phyloP scores from a whole-genome alignment of 92 coral and sea anemone species.

The Actinernus sp. region DNA sequence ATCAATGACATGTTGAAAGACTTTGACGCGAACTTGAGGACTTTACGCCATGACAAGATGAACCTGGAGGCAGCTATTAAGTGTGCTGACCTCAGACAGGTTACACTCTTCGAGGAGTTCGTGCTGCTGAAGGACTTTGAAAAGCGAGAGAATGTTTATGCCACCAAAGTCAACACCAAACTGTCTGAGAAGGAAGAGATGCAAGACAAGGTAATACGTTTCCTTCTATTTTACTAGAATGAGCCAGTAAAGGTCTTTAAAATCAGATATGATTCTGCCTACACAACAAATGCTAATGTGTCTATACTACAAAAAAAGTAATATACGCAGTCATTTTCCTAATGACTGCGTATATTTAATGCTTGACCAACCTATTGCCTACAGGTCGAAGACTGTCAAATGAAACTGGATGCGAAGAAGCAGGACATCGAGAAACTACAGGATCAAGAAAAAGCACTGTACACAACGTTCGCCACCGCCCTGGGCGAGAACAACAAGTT shows the following conservation, averaged over 20 bases:
- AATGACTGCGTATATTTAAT: not conserved
- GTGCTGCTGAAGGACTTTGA: conserved; percentile 98
- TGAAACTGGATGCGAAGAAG: conserved; percentile 90
- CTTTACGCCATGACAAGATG: conserved; percentile 88
- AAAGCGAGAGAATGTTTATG: conserved; percentile 94
- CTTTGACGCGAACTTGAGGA: conserved; percentile 94
- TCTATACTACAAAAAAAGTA: too few species aligned
- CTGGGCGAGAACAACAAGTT: conserved; percentile 99
- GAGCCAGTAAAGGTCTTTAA: too few species aligned
- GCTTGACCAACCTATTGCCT: too few species aligned
- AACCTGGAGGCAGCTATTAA: conserved; percentile 88
- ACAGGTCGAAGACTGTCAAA: conserved; percentile 97
- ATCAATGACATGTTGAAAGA: conserved; percentile 78
- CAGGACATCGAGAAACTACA: conserved; percentile 93
- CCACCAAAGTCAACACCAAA: conserved; percentile 94
- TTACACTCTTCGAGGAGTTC: conserved; percentile 96
- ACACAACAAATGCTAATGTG: too few species aligned
- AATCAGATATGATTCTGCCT: too few species aligned
- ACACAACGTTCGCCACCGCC: conserved; percentile 86
- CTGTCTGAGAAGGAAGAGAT: conserved; percentile 91
- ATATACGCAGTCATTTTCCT: not conserved
- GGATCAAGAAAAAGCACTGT: conserved; percentile 93
- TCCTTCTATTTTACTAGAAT: too few species aligned
- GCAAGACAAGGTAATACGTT: conserved; percentile 97
- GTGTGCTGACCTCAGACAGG: conserved; percentile 98